Percentiles rank a stretch among this genome's conserved stretches.
phyloP scores from a whole-genome alignment of 2,888 invertebrate species.

The Cetonia aurata region DNA sequence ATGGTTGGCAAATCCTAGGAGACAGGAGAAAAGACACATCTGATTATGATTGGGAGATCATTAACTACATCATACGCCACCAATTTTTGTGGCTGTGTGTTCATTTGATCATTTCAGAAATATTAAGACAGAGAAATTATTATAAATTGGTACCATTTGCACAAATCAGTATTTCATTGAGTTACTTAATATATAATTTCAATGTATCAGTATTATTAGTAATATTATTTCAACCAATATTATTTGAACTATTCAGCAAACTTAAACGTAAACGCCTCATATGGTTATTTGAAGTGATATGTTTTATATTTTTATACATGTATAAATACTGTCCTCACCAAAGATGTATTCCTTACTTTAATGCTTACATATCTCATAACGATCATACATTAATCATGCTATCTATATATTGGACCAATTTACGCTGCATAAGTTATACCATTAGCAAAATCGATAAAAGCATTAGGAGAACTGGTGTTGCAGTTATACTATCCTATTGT shows the following conservation, averaged over 20 bases:
- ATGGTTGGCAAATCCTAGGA: slow-evolving; percentile 71
- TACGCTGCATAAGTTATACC: slow-evolving; percentile 82
- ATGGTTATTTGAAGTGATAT: slow-evolving; percentile 71
- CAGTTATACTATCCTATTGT: slow-evolving; percentile 74
- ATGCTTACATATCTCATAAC: slow-evolving; percentile 47
- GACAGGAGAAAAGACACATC: slow-evolving; percentile 73
- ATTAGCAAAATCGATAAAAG: slow-evolving; percentile 69
- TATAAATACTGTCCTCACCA: slow-evolving; percentile 60
- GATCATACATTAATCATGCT: slow-evolving; percentile 69
- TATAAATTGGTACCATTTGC: slow-evolving; percentile 66
- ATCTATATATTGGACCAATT: slow-evolving; percentile 77
- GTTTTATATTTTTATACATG: slow-evolving; percentile 69
- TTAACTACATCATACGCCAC: slow-evolving; percentile 70
- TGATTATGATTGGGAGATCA: slow-evolving; percentile 80
- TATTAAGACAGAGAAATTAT: slow-evolving; percentile 62
- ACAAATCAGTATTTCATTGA: slow-evolving; percentile 68
- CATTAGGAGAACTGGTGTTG: slow-evolving; percentile 58
- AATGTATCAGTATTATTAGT: slow-evolving; percentile 53
- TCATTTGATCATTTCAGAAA: slow-evolving; percentile 71
- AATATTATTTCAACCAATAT: slow-evolving; percentile 68
- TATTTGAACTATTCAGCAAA: slow-evolving; percentile 69
- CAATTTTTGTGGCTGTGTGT: slow-evolving; percentile 71
- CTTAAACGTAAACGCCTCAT: slow-evolving; percentile 67
- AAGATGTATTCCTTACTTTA: slow-evolving; percentile 48
- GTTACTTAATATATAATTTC: slow-evolving; percentile 57